phyloP scores from a whole-genome alignment of 2,113 vertebrate species.

The Menura novaehollandiae region DNA sequence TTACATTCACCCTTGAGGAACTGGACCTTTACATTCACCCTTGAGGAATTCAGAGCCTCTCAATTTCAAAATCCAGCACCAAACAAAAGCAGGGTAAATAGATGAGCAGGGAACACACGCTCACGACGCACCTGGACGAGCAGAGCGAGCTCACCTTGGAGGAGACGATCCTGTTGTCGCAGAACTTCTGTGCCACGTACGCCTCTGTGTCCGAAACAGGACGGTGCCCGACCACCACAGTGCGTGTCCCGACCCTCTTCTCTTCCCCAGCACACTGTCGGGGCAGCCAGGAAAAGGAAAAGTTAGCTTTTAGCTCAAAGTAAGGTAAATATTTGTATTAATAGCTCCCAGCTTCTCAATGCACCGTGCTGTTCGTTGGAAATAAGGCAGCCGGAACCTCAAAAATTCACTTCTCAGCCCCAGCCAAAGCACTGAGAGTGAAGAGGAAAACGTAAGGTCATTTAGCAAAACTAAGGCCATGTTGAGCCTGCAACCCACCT shows the following conservation, averaged over 20 bases:
- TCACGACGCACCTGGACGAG: rapidly evolving
- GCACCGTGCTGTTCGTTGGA: rapidly evolving
- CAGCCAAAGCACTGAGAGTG: rapidly evolving
- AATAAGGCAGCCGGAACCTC: background rate
- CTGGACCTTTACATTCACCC: background rate
- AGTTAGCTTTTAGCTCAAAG: background rate
- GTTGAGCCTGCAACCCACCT: rapidly evolving
- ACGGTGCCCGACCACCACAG: constrained; percentile 86
- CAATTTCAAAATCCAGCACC: rapidly evolving
- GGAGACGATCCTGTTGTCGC: constrained; percentile 95
- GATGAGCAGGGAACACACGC: rapidly evolving
- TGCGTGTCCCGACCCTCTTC: constrained; percentile 88
- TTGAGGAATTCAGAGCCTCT: background rate
- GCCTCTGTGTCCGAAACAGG: constrained; percentile 74
- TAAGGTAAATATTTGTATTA: rapidly evolving
- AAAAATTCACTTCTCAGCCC: background rate
- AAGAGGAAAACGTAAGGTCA: rapidly evolving
- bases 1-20: background rate
- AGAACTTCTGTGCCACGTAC: constrained; percentile 88
- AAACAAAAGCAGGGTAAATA: rapidly evolving
- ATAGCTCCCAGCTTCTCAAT: background rate
- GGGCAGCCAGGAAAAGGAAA: background rate
- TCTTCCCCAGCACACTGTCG: constrained; percentile 88
- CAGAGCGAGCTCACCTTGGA: constrained; percentile 85
- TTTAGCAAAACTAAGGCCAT: rapidly evolving